These are phyloP conservation scores for Myrmecobius fasciatus DNA, from an alignment of 2,113 vertebrate species.

Conservation along the genomic window DNA sequence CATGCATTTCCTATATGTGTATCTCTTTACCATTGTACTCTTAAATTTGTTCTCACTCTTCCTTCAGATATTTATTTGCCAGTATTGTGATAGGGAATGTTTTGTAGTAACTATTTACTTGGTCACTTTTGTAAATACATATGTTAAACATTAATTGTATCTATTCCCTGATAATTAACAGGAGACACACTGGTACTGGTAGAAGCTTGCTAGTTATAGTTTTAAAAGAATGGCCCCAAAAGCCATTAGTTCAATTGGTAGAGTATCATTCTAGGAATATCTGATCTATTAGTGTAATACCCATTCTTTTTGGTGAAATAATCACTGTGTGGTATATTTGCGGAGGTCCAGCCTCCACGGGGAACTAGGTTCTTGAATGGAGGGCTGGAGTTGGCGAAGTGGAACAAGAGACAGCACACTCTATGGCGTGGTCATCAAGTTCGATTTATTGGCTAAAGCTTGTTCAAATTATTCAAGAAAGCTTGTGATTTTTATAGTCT, in stretches of 20 bases:
- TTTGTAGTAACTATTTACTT: not conserved
- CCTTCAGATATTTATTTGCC: not conserved
- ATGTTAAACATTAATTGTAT: not conserved
- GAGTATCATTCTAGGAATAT: not conserved
- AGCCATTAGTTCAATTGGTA: too few species aligned
- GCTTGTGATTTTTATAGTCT: too few species aligned
- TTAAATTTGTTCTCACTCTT: not conserved
- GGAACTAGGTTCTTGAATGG: too few species aligned
- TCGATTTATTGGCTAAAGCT: too few species aligned
- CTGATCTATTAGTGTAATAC: not conserved
- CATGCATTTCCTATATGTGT: not conserved
- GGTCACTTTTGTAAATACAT: not conserved
- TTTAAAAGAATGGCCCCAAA: not conserved
- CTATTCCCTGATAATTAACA: not conserved
- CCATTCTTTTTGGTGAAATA: not conserved
- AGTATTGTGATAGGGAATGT: not conserved
- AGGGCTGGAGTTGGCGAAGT: too few species aligned
- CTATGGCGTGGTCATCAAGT: too few species aligned
- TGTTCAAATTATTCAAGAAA: too few species aligned
- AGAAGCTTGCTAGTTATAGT: not conserved
- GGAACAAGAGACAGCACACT: too few species aligned
- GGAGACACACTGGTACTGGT: not conserved
- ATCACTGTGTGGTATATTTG: not conserved
- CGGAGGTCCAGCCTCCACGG: too few species aligned
- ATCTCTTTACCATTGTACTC: not conserved